These are phyloP conservation scores for Phortica okadai DNA, from an alignment of 2,888 invertebrate genomes.

Conservation along the genomic window DNA sequence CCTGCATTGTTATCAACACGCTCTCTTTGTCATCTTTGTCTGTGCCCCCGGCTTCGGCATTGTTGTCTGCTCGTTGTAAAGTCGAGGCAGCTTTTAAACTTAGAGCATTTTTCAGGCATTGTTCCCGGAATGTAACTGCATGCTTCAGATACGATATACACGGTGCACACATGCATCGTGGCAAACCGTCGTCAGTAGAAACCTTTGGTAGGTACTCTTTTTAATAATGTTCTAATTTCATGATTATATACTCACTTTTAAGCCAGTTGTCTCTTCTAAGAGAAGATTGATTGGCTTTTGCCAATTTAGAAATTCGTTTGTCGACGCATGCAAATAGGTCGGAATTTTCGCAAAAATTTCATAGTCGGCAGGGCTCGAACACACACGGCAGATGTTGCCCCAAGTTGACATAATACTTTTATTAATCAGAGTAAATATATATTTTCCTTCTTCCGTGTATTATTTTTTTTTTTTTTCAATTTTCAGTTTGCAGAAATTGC, in stretches of 20 bases:
- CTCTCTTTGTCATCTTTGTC: not conserved
- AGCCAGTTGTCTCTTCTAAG: constrained; percentile 74
- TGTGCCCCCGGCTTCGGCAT: not conserved
- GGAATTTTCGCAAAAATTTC: constrained; percentile 74
- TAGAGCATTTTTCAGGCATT: constrained; percentile 71
- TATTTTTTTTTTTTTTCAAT: not conserved
- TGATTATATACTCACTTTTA: constrained; percentile 62
- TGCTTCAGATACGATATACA: constrained; percentile 76
- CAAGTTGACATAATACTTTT: constrained; percentile 60
- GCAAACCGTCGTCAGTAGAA: constrained; percentile 72
- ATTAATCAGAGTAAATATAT: not conserved
- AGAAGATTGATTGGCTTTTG: constrained; percentile 72
- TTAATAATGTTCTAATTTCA: not conserved
- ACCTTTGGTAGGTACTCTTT: constrained; percentile 54
- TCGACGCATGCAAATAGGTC: constrained; percentile 73
- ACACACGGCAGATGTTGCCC: constrained; percentile 75
- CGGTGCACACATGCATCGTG: constrained; percentile 73
- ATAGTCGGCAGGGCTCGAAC: constrained; percentile 74
- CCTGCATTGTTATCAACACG: constrained; percentile 62
- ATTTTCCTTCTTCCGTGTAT: not conserved
- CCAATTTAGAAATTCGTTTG: constrained; percentile 73
- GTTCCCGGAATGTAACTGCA: constrained; percentile 74
- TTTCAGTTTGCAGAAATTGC: too few relatives aligned
- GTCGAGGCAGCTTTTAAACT: constrained; percentile 58
- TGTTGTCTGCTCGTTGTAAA: constrained; percentile 41